Base-by-base conservation (phyloP, 2,888 invertebrate species). In the Cistogaster globosa region DNA sequence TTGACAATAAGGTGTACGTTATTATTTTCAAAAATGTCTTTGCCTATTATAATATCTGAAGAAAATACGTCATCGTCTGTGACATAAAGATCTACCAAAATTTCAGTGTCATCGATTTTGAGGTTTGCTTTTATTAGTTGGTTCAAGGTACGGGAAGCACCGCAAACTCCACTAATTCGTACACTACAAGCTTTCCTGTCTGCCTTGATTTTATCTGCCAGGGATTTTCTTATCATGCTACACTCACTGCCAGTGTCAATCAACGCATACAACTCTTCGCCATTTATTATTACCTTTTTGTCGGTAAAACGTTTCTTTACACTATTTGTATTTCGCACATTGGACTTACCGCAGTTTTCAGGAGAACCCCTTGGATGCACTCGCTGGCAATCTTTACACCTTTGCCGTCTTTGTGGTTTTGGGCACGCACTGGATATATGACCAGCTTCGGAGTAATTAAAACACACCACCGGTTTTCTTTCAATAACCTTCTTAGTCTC, bases 31-130 rank as follows among this genome's bases (percentile, higher is more conserved):
- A 60, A 76, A 14, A 83, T 58, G 16, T 87, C 79, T 48, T 79
- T 79, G 45, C 83, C 79, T 65, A 26, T 26, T 26, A 26, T 26
- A 3, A 86, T 26, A 22, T 84, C 86, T 3, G 76, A 63, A 16
- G 51, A 36, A 26, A 85, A 67, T 22, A 78, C 26, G 20, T 83
- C 68, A 38, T 86, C 77, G 8, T 84, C 79, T 7, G 78, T 80
- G 7, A 84, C 60, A 80, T n/a, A n/a, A 0, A 83, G 9, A 20
- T 74, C 55, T 0, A 65, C 22, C 11, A 38, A 58, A 6, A 81
- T 36, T 8, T 18, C 14, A 2, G 72, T 60, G 8, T 72, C 68
- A 18, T 84, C 84, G n/a, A 48, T 48, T 2, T 16, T 67, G 9
- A 86, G 26, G 32, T 67, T 67, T 22, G 22, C 38, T 7, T 20